Evolutionary conservation across 2,113 vertebrate species (phyloP).

Genomic region (Rhea americana): DNA sequence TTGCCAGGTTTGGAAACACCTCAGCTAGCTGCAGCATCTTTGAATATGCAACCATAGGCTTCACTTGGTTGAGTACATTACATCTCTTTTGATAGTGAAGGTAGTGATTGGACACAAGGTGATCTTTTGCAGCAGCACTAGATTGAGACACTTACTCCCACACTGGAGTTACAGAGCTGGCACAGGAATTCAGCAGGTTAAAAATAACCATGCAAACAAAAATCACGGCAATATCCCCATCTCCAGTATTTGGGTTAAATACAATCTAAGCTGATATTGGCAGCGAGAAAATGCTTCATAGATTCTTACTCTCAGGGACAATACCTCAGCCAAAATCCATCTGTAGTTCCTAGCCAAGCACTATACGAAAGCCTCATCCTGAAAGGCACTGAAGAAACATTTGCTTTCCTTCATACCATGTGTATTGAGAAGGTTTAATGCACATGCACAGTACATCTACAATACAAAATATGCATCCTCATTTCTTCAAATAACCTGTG

Average conservation of each 20-base stretch:
- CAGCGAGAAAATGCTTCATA: background rate
- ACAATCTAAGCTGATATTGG: background rate
- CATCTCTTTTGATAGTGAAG: background rate
- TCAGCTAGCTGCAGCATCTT: background rate
- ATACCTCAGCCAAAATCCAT: background rate
- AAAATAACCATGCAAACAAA: conserved; percentile 31
- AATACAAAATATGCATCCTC: background rate
- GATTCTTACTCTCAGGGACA: background rate
- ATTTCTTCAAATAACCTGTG: background rate
- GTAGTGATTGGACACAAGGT: background rate
- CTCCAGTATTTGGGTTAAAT: background rate
- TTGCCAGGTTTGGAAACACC: background rate
- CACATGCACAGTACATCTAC: background rate
- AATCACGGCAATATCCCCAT: background rate
- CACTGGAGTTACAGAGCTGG: background rate
- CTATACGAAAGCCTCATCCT: background rate
- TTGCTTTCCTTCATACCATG: background rate
- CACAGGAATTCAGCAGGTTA: conserved; percentile 13
- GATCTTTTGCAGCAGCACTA: background rate
- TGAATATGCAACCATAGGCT: background rate
- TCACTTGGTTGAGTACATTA: background rate
- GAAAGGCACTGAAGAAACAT: background rate
- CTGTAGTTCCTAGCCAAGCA: background rate
- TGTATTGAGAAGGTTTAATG: background rate
- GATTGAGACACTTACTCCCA: background rate